These are phyloP conservation scores for Seira sanloemensis DNA, from an alignment of 2,888 invertebrate genomes.

Conservation along the genomic window DNA sequence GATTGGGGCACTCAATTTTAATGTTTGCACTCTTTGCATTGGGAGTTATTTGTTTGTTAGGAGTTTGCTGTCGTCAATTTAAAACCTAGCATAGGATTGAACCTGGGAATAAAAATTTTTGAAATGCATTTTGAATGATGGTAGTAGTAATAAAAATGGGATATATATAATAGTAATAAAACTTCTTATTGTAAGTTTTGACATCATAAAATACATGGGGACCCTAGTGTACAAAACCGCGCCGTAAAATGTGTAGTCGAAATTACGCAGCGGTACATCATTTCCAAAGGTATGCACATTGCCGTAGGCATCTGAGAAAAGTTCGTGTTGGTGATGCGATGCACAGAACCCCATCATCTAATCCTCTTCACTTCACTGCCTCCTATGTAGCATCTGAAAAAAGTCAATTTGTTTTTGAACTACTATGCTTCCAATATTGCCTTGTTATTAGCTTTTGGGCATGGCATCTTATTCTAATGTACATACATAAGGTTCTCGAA, in stretches of 20 bases:
- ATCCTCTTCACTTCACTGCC: slow-evolving; percentile 17
- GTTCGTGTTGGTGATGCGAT: background rate
- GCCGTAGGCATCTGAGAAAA: slow-evolving; percentile 28
- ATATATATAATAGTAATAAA: slow-evolving; percentile 6
- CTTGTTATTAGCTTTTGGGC: slow-evolving; percentile 13
- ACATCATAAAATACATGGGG: slow-evolving; percentile 2
- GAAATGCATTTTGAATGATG: background rate
- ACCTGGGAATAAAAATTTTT: too few relatives aligned
- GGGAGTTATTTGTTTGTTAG: too few relatives aligned
- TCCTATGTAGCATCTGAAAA: background rate
- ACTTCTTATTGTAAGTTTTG: slow-evolving; percentile 12
- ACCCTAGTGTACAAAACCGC: too few relatives aligned
- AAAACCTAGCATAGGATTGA: too few relatives aligned
- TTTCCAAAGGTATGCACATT: slow-evolving; percentile 49
- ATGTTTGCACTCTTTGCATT: too few relatives aligned
- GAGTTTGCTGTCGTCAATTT: too few relatives aligned
- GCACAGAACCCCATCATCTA: slow-evolving; percentile 14
- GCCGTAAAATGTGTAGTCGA: slow-evolving; percentile 28
- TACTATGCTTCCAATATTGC: slow-evolving; percentile 17
- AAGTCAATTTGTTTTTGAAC: slow-evolving; percentile 17
- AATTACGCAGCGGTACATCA: slow-evolving; percentile 40
- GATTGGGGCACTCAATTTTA: too few relatives aligned
- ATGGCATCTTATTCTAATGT: slow-evolving; percentile 10
- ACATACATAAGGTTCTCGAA: background rate
- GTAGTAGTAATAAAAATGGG: background rate